These are phyloP conservation scores for Darevskia nairensis DNA, from an alignment of 2,797 vertebrate genomes.

Conservation along the genomic window DNA sequence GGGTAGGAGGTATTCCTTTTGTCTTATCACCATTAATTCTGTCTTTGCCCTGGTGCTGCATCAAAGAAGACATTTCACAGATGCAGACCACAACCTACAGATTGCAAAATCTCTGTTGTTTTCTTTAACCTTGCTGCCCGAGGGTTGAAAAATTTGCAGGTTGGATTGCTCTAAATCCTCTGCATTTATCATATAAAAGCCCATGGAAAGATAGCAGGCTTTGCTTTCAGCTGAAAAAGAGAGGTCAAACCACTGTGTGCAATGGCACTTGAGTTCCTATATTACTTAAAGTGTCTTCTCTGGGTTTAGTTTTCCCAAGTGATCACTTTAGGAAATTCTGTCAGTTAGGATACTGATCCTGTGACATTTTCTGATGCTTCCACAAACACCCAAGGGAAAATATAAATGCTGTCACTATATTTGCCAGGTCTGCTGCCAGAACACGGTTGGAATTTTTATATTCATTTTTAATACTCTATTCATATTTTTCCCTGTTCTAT, in stretches of 20 bases:
- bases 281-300: conserved; percentile 19
- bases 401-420: neutral
- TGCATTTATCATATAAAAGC: neutral
- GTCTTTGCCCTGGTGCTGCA: conserved; percentile 52
- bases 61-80: conserved; percentile 51
- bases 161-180: conserved; percentile 27
- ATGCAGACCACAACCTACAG: conserved; percentile 44
- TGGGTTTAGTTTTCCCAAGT: conserved; percentile 34
- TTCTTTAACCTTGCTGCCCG: conserved; percentile 57
- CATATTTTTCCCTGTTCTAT: neutral
- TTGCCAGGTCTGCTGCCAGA: neutral
- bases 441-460: conserved; percentile 32
- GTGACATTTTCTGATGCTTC: neutral
- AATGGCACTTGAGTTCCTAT: conserved; percentile 8
- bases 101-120: conserved; percentile 44
- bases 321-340: neutral
- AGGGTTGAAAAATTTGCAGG: conserved; percentile 30
- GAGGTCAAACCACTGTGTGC: conserved; percentile 40
- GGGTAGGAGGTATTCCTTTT: conserved; percentile 39
- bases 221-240: conserved; percentile 24
- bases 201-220: conserved; percentile 19
- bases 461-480: conserved; percentile 21
- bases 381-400: neutral
- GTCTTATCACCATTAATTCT: conserved; percentile 61
- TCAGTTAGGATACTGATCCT: conserved; percentile 31